phyloP scores from a whole-genome alignment of 1,140 invertebrate species.

The Plodia interpunctella region DNA sequence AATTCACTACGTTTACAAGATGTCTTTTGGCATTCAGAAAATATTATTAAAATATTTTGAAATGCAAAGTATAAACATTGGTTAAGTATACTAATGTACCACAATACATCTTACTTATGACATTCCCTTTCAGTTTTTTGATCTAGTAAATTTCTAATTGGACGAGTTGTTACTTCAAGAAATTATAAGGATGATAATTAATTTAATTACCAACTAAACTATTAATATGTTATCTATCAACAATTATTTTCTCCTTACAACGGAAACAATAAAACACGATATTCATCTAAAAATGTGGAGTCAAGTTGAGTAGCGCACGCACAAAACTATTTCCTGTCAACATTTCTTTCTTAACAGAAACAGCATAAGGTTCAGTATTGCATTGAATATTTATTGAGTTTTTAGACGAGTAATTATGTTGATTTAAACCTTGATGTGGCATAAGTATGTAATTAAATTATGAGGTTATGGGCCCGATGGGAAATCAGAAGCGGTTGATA shows the following conservation, averaged over 20 bases:
- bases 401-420: not conserved
- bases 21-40: too few species aligned
- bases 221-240: not conserved
- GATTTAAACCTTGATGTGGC: not conserved
- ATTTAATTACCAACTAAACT: not conserved
- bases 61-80: too few species aligned
- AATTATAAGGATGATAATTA: not conserved
- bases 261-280: constrained; percentile 5
- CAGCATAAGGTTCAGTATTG: not conserved
- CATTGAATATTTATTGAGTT: not conserved
- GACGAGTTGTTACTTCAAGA: too few species aligned
- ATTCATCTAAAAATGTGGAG: not conserved
- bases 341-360: not conserved
- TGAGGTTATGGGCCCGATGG: not conserved
- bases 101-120: too few species aligned
- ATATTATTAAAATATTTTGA: too few species aligned
- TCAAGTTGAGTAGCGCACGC: not conserved
- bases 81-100: too few species aligned
- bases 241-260: not conserved
- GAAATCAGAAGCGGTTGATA: not conserved
- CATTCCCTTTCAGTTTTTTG: too few species aligned
- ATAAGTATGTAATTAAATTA: constrained; percentile 4
- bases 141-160: too few species aligned
- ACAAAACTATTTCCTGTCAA: not conserved
- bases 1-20: too few species aligned